phyloP scores from a whole-genome alignment of 2,888 invertebrate species.

The Caenorhabditis macrosperma region DNA sequence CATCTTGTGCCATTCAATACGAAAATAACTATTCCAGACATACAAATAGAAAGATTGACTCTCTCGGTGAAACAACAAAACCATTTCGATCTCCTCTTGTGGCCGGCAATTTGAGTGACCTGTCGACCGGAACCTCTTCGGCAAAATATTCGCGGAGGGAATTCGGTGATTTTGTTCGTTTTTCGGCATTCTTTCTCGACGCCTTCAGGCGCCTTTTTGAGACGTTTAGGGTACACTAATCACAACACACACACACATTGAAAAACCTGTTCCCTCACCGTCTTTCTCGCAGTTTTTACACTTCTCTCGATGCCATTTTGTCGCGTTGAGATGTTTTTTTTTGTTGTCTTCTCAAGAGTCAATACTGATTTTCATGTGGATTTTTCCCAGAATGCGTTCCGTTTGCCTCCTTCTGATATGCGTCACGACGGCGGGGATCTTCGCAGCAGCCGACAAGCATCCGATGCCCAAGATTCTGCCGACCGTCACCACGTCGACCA shows the following conservation, averaged over 20 bases:
- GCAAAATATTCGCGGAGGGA: too few species aligned
- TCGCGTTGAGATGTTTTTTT: background rate
- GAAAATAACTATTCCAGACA: too few species aligned
- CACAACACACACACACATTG: too few species aligned
- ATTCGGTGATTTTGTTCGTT: too few species aligned
- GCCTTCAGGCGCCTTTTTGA: background rate
- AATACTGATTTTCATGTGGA: background rate
- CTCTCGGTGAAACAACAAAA: too few species aligned
- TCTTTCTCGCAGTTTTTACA: background rate
- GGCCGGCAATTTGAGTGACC: too few species aligned
- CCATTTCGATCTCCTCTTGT: too few species aligned
- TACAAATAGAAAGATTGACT: too few species aligned
- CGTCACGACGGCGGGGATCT: background rate
- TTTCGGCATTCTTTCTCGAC: too few species aligned
- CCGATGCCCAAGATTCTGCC: background rate
- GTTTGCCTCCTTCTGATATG: background rate
- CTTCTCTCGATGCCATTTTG: background rate
- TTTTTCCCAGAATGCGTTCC: slow-evolving; percentile 16
- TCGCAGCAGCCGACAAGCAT: background rate
- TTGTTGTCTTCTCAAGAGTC: background rate
- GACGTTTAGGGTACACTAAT: too few species aligned
- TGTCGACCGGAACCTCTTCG: too few species aligned
- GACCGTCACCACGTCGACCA: slow-evolving; percentile 15
- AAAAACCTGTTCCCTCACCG: background rate
- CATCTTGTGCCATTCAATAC: too few species aligned